Evolutionary conservation across 2,797 vertebrate species (phyloP), one percentile per base, ranked within the genome.

Genomic region (Gallinago solitaria): DNA sequence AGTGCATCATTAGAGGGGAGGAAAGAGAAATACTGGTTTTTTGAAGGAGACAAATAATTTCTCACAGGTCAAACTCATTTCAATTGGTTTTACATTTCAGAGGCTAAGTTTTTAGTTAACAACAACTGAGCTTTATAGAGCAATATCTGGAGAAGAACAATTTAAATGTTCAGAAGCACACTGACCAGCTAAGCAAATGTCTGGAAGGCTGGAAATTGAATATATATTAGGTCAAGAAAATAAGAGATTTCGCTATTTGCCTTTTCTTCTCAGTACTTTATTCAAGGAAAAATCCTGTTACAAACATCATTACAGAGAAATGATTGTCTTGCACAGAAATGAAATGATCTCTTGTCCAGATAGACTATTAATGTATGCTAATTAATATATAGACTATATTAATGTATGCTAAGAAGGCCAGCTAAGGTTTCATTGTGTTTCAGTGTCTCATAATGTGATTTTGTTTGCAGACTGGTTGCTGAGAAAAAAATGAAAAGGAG

Each of bases 301-400:
- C 32, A 68, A 79, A 75, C 6, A 37, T 59, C 15, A 70, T 69
- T 68, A 68, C 5, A 37, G 67, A 28, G 12, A 90, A 75, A 71
- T 43, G 41, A 43, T 35, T 54, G n/a, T 73, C 79, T 87, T 43
- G 17, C 16, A 4, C 16, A 43, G 41, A 43, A 43, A 43, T 43
- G 17, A 43, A 43, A 43, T 17, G 41, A 86, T 54, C 51, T 90
- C 93, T 94, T 95, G 70, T 73, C 76, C 54, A 92, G 87, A 91
- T 39, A 95, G 60, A 63, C 92, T 94, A 71, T 82, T 93, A 87
- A 85, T 80, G 47, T n/a, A n/a, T n/a, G n/a, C n/a, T n/a, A n/a
- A n/a, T n/a, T n/a, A n/a, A n/a, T n/a, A n/a, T n/a, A n/a, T n/a
- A n/a, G n/a, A n/a, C n/a, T n/a, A n/a, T n/a, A n/a, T n/a, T n/a